Base-by-base conservation (phyloP, 2,888 invertebrate genomes). In the Stenolophus ochropezus region DNA sequence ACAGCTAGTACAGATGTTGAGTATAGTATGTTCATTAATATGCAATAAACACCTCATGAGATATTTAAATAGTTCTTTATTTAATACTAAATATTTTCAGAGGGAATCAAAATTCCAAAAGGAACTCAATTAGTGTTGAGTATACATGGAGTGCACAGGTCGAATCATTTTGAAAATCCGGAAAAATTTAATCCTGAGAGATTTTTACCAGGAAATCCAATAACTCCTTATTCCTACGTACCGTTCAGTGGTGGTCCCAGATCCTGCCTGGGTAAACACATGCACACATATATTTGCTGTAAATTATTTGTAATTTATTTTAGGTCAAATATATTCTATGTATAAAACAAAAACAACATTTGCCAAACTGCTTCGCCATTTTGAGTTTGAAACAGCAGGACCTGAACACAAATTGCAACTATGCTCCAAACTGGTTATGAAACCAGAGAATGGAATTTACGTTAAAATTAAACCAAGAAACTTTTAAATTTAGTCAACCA, bases 241-340 rank as follows among this genome's bases (percentile, higher is more conserved):
- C 87, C 87, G 8, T 88, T 87, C 25, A 87, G 87, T 65, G 86
- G 85, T 8, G 87, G 87, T 11, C 85, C 86, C 0, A 84, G 87
- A 83, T 87, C 86, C 73, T 87, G 88, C 75, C 85, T 88, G 16
- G 87, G n/a, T n/a, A n/a, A n/a, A n/a, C n/a, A n/a, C n/a, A n/a
- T n/a, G n/a, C n/a, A n/a, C 33, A 53, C 49, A 53, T 18, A n/a
- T n/a, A n/a, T n/a, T n/a, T n/a, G n/a, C n/a, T n/a, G n/a, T n/a
- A n/a, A 42, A 11, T 42, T 42, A 42, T 42, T 11, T 11, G 11
- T 42, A 14, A 27, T 25, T 11, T 69, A n/a, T 78, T 78, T 14
- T 16, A 80, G 73, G 80, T 18, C 73, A 80, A 42, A 80, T 73
- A 42, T 80, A 73, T 21, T 73, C 80, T 21, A 16, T 73, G 4